Conservation (phyloP, 2,888 invertebrate species). For the Sturmia bella region DNA sequence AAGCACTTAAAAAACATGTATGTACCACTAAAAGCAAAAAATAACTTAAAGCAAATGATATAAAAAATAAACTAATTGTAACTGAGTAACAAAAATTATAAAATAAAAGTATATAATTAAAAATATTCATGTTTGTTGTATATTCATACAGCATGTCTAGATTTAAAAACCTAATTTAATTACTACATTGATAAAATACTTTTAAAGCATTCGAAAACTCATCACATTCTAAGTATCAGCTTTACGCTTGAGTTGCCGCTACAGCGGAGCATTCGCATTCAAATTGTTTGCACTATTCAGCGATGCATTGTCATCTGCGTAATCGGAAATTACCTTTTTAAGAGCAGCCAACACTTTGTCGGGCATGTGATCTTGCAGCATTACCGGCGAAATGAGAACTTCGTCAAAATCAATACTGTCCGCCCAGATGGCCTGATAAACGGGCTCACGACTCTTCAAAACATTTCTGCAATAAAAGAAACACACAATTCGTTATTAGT, state of each 20-base stretch:
- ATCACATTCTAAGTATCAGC: conserved; percentile 17
- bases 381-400: conserved; percentile 93
- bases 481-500: neutral
- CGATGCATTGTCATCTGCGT: conserved; percentile 76
- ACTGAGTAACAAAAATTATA: neutral
- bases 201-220: conserved; percentile 31
- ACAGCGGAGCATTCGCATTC: conserved; percentile 47
- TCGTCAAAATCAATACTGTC: conserved; percentile 92
- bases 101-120: conserved; percentile 33
- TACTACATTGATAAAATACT: conserved; percentile 18
- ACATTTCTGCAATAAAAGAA: conserved; percentile 84
- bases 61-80: conserved; percentile 27
- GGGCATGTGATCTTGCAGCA: conserved; percentile 96
- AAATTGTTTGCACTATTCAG: conserved; percentile 72
- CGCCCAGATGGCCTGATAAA: conserved; percentile 94
- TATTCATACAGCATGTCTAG: neutral
- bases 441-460: conserved; percentile 88
- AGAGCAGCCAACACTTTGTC: conserved; percentile 91
- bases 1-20: conserved; percentile 34
- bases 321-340: conserved; percentile 87
- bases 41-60: conserved; percentile 12
- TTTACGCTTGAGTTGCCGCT: conserved; percentile 2
- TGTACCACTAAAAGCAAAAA: too few species aligned
- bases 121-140: conserved; percentile 3
- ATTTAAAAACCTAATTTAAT: neutral